Base-by-base conservation (phyloP, 2,888 invertebrate species). In the Drosophila subquinaria region DNA sequence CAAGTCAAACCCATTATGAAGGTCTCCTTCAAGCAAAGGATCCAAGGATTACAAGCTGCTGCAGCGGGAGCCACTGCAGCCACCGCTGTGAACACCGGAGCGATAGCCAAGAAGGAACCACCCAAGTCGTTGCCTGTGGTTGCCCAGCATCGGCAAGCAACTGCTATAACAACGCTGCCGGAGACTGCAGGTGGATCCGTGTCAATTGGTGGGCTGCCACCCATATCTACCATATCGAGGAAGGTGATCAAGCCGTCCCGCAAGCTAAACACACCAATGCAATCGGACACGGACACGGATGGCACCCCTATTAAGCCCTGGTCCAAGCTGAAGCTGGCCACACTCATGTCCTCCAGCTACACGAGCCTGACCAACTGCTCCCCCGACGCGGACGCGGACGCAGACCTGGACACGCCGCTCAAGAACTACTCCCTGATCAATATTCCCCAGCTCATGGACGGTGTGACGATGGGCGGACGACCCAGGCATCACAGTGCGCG, bases 321-420 rank as follows among this genome's bases (percentile, higher is more conserved):
- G 97, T 94, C 94, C 13, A 96, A 96, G 93, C 93, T 97, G 47
- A 97, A 96, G 91, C 95, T 96, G 90, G 97, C 97, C 13, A 93
- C 93, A 3, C 81, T 93, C 27, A 91, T 92, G 75, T 92, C 93
- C 56, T 91, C 93, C 51, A 92, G 92, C 77, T 92, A 92, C 67
- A 90, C 92, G 13, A 93, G 91, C 69, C 74, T 92, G 33, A 89
- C 87, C 51, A 92, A 92, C 69, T 91, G 88, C 51, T 91, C 91
- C 9, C 82, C 92, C 9, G 92, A 91, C 0, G 36, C 35, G n/a
- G 89, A 91, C 0, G 36, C 35, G 17, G 17, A 17, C 17, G 17
- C 17, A 11, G 89, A 90, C 15, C 64, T 83, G 33, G 71, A 66
- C 11, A 86, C 90, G 11, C 81, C 92, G 51, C 52, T 87, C 4